Conservation (phyloP, 2,797 vertebrate genomes). For the Enteromius mattozi region DNA sequence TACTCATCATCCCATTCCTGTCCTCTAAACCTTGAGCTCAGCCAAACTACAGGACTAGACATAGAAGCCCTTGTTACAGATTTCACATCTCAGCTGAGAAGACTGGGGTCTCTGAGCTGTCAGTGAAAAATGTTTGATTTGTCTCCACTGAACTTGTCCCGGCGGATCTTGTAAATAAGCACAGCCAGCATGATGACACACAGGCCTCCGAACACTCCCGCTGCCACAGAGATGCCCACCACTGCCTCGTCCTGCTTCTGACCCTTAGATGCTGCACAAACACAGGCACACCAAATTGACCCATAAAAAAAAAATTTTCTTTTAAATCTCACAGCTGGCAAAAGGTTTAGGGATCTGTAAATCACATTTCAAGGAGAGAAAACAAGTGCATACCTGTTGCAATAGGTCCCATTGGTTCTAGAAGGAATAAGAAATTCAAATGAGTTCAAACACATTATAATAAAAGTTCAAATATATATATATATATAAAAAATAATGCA, state of each 20-base stretch:
- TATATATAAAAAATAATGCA: not conserved
- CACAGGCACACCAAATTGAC: not conserved
- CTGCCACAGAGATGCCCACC: conserved; percentile 64
- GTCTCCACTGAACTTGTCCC: not conserved
- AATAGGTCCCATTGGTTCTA: conserved; percentile 47
- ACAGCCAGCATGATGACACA: conserved; percentile 64
- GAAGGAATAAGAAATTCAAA: not conserved
- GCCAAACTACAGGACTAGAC: not conserved
- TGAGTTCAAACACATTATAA: not conserved
- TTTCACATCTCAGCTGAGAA: not conserved
- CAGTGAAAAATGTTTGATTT: conserved; percentile 45
- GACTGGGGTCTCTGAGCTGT: conserved; percentile 15
- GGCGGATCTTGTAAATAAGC: conserved; percentile 57
- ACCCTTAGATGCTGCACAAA: conserved; percentile 50
- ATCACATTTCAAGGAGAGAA: not conserved
- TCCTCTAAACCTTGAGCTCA: not conserved
- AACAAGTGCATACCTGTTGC: conserved; percentile 62
- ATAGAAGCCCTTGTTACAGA: not conserved
- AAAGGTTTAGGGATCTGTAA: not conserved
- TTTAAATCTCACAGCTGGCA: not conserved
- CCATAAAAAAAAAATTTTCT: not conserved
- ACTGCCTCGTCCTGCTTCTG: not conserved
- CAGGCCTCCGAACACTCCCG: conserved; percentile 62
- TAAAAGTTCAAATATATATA: not conserved
- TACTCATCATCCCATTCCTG: not conserved